These are phyloP conservation scores for Eudemis profundana DNA, from an alignment of 2,888 invertebrate genomes.

Conservation along the genomic window DNA sequence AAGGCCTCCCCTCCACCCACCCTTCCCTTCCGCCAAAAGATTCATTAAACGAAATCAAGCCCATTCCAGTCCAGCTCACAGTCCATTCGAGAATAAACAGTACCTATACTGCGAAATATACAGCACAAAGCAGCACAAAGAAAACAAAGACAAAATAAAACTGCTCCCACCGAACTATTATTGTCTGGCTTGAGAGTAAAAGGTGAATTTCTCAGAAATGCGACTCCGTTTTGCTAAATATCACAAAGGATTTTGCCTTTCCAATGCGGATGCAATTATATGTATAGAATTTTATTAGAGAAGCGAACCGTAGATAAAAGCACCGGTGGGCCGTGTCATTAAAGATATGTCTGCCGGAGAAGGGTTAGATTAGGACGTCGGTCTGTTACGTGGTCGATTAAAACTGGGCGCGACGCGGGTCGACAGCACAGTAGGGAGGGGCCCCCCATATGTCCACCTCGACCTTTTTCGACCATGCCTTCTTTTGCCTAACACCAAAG, in stretches of 20 bases:
- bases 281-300: conserved; percentile 24
- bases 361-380: conserved; percentile 43
- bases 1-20: conserved; percentile 4
- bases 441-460: conserved; percentile 25
- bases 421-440: conserved; percentile 15
- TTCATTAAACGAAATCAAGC: conserved; percentile 35
- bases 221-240: conserved; percentile 19
- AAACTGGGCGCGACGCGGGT: conserved; percentile 39
- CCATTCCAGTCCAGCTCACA: conserved; percentile 21
- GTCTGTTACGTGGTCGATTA: conserved; percentile 44
- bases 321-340: conserved; percentile 20
- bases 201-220: conserved; percentile 31
- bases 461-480: conserved; percentile 28
- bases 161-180: conserved; percentile 9
- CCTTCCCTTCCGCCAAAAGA: neutral
- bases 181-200: conserved; percentile 19
- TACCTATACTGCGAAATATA: conserved; percentile 24
- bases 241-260: conserved; percentile 30
- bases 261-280: conserved; percentile 37
- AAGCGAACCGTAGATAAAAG: conserved; percentile 22
- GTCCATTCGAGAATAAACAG: conserved; percentile 26
- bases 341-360: conserved; percentile 25
- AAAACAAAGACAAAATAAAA: conserved; percentile 33
- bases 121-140: conserved; percentile 19
- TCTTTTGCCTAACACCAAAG: conserved; percentile 21